These are phyloP conservation scores for Phengaris alcon DNA, from an alignment of 2,888 invertebrate species.

Conservation along the genomic window DNA sequence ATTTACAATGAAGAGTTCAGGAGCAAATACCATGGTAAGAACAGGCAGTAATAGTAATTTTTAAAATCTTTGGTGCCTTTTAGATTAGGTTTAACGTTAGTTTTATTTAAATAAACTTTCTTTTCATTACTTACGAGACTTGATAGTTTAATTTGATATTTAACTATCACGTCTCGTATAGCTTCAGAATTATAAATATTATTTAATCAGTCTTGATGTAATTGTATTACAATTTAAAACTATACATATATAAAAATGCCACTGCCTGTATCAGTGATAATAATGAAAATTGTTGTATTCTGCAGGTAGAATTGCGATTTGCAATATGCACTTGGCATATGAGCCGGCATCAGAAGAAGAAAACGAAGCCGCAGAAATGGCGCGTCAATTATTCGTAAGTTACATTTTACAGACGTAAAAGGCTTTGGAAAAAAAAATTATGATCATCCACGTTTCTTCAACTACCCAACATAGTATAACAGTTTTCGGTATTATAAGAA, in stretches of 20 bases:
- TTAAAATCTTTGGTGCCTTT: not conserved
- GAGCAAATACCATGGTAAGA: slow-evolving; percentile 6
- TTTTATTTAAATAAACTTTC: not conserved
- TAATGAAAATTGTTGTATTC: not conserved
- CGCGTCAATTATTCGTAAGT: slow-evolving; percentile 48
- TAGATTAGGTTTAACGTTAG: not conserved
- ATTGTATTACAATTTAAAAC: too few relatives aligned
- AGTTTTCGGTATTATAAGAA: too few relatives aligned
- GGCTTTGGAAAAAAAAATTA: too few relatives aligned
- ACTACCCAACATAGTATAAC: too few relatives aligned
- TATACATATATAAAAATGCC: not conserved
- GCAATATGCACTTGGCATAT: slow-evolving; percentile 18
- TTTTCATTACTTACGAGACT: too few relatives aligned
- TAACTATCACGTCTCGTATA: too few relatives aligned
- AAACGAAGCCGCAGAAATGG: slow-evolving; percentile 5
- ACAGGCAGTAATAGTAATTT: too few relatives aligned
- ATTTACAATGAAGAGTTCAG: slow-evolving; percentile 21
- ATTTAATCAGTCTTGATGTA: too few relatives aligned
- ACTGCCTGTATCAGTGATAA: not conserved
- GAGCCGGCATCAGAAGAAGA: not conserved
- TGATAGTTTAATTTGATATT: too few relatives aligned
- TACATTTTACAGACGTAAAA: not conserved
- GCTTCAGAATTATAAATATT: too few relatives aligned
- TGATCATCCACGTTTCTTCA: too few relatives aligned
- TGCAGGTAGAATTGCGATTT: not conserved